phyloP scores from a whole-genome alignment of 2,797 vertebrate species.

The Protosalanx chinensis region DNA sequence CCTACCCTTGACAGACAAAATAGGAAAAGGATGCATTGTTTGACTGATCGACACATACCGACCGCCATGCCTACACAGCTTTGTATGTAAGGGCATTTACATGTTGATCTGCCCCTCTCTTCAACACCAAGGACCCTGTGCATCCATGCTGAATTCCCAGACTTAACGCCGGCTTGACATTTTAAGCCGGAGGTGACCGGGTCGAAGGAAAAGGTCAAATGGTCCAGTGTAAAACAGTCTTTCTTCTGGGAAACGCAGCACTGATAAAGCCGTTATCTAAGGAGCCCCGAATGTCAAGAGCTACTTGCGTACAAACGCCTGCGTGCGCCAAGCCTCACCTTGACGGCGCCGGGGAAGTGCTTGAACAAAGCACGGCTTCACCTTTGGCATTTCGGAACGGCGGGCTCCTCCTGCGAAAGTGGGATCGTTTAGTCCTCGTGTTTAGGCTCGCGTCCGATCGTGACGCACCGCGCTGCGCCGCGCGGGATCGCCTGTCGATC shows the following conservation, averaged over 20 bases:
- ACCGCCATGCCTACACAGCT: too few relatives aligned
- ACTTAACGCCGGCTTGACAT: slow-evolving; percentile 4
- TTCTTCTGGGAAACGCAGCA: background rate
- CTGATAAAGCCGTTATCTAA: slow-evolving; percentile 56
- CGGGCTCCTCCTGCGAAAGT: too few relatives aligned
- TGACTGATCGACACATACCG: too few relatives aligned
- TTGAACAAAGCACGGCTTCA: too few relatives aligned
- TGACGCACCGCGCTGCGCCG: too few relatives aligned
- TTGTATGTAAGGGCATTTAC: background rate
- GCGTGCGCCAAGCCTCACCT: too few relatives aligned
- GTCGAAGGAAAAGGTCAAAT: slow-evolving; percentile 5
- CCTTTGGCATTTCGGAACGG: too few relatives aligned
- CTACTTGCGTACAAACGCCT: slow-evolving; percentile 23
- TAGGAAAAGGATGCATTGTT: too few relatives aligned
- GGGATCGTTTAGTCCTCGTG: too few relatives aligned
- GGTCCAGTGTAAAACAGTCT: slow-evolving; percentile 7
- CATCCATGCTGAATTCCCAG: slow-evolving; percentile 32
- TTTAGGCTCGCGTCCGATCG: too few relatives aligned
- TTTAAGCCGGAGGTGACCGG: slow-evolving; percentile 3
- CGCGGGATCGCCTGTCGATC: too few relatives aligned
- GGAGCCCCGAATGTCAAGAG: slow-evolving; percentile 62
- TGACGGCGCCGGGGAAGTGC: too few relatives aligned
- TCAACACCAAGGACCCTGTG: slow-evolving; percentile 15
- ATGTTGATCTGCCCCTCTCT: slow-evolving; percentile 4
- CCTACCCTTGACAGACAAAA: background rate